Percentiles rank a stretch among this genome's conserved stretches.
Evolutionary conservation across 1,140 invertebrate genomes (phyloP).

Genomic region (Nebria ingens): DNA sequence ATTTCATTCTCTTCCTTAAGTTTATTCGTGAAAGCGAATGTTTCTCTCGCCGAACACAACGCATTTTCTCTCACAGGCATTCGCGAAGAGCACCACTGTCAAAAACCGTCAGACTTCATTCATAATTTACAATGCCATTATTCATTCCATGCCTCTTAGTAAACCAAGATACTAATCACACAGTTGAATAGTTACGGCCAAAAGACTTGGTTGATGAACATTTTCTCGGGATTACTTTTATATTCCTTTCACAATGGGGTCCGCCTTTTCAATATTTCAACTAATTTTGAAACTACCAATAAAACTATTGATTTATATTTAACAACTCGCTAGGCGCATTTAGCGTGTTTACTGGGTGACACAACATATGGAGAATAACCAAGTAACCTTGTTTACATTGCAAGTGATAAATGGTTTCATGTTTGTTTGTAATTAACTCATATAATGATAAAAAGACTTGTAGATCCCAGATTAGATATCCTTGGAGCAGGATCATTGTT

Average conservation of each 20-base stretch:
- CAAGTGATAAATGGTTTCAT: too few relatives aligned
- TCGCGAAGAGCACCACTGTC: not conserved
- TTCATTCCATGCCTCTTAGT: slow-evolving; percentile 17
- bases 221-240: not conserved
- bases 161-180: slow-evolving; percentile 18
- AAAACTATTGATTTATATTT: too few relatives aligned
- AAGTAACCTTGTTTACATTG: too few relatives aligned
- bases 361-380: too few relatives aligned
- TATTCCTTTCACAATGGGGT: not conserved
- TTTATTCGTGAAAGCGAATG: not conserved
- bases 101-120: slow-evolving; percentile 21
- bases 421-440: not conserved
- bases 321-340: too few relatives aligned
- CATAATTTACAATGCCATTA: slow-evolving; percentile 25
- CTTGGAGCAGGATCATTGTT: not conserved
- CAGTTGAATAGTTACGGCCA: slow-evolving; percentile 14
- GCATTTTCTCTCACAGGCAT: not conserved
- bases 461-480: not conserved
- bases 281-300: too few relatives aligned
- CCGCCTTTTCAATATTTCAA: too few relatives aligned
- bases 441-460: not conserved
- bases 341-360: too few relatives aligned
- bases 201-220: not conserved
- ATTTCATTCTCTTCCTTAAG: not conserved
- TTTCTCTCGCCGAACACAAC: not conserved